Conservation (phyloP, 2,113 vertebrate species). For the Perca fluviatilis region DNA sequence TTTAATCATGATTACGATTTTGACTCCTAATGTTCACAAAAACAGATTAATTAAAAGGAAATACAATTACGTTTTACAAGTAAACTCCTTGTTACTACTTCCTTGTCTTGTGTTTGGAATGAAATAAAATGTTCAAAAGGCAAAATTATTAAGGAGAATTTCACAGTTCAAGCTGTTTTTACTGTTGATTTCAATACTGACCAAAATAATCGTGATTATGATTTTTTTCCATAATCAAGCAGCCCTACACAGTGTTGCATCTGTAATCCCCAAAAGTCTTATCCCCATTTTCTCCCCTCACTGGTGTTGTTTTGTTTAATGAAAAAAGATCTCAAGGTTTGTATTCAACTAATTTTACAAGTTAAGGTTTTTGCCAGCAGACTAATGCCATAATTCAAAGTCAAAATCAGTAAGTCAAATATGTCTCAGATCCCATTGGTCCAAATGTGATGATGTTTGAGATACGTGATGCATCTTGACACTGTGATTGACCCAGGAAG, state of each 20-base stretch:
- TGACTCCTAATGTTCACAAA: no score
- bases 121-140: no score
- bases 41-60: no score
- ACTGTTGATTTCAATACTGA: no score
- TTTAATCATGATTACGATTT: no score
- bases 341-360: slow-evolving; percentile 14
- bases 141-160: no score
- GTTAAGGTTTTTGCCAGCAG: background rate
- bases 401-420: slow-evolving; percentile 35
- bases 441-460: slow-evolving; percentile 17
- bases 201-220: no score
- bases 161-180: no score
- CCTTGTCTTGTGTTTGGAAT: no score
- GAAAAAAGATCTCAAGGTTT: background rate
- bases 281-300: background rate
- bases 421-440: slow-evolving; percentile 8
- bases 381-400: slow-evolving; percentile 24
- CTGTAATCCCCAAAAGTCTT: slow-evolving; percentile 13
- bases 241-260: slow-evolving; percentile 3
- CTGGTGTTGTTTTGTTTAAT: background rate
- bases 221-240: no score
- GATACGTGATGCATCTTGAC: slow-evolving; percentile 18
- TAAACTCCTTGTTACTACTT: no score
- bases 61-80: no score
- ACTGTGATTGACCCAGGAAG: background rate